Conservation (phyloP, 2,888 invertebrate genomes). For the Cerastoderma edule region DNA sequence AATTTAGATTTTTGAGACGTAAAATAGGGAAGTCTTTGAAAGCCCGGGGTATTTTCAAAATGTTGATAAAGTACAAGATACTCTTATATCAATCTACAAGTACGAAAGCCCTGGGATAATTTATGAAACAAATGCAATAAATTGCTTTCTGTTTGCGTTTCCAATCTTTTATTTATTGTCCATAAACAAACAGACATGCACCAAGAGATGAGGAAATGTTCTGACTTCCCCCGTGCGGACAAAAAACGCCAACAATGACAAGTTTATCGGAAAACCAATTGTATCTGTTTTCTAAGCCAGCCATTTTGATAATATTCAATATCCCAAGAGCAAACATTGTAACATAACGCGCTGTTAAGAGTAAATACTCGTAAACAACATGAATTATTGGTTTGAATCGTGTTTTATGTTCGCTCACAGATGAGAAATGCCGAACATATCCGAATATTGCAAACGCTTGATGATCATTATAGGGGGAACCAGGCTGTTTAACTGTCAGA, state of each 20-base stretch:
- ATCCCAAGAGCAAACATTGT: slow-evolving; percentile 37
- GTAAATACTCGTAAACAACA: slow-evolving; percentile 54
- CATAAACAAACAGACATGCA: background rate
- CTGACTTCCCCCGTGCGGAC: too few species aligned
- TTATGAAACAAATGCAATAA: too few species aligned
- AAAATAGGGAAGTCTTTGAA: too few species aligned
- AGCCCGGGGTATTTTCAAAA: too few species aligned
- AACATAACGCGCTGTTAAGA: slow-evolving; percentile 46
- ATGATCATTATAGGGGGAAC: slow-evolving; percentile 20
- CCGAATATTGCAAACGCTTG: slow-evolving; percentile 25
- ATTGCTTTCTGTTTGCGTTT: slow-evolving; percentile 8
- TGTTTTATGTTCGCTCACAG: slow-evolving; percentile 59
- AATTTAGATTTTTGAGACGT: too few species aligned
- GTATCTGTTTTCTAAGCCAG: slow-evolving; percentile 19
- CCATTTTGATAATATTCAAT: slow-evolving; percentile 23
- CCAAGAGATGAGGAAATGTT: background rate
- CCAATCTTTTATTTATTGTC: slow-evolving; percentile 9
- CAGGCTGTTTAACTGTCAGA: slow-evolving; percentile 27
- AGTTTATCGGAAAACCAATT: slow-evolving; percentile 18
- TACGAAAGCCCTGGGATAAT: too few species aligned
- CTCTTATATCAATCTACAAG: too few species aligned
- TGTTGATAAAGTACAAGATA: too few species aligned
- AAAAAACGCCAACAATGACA: slow-evolving; percentile 7
- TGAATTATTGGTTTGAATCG: slow-evolving; percentile 54
- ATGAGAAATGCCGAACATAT: slow-evolving; percentile 45